These are phyloP conservation scores for Rhynchonycteris naso DNA, from an alignment of 2,797 vertebrate species.

Conservation along the genomic window DNA sequence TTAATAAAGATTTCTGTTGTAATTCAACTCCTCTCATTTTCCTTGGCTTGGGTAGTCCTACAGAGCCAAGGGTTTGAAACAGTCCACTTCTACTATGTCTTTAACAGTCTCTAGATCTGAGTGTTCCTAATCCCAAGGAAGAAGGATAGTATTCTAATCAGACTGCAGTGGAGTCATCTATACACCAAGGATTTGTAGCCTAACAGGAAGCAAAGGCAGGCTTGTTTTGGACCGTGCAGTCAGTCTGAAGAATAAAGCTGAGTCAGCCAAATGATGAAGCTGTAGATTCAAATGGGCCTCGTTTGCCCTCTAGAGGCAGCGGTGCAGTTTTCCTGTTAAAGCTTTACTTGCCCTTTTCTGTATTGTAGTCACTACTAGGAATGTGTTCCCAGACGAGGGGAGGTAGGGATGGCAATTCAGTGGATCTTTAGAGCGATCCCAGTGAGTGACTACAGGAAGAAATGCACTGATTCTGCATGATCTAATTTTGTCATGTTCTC, in stretches of 20 bases:
- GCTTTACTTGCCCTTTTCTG: background rate
- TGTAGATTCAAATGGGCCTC: background rate
- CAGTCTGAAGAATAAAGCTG: conserved; percentile 33
- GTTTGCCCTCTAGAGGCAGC: conserved; percentile 72
- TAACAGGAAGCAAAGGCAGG: background rate
- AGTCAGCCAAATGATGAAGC: conserved; percentile 17
- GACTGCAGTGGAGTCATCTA: background rate
- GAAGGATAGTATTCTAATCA: background rate
- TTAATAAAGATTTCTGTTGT: conserved; percentile 88
- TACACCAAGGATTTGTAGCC: background rate
- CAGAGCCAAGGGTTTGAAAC: conserved; percentile 69
- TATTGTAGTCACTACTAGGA: background rate
- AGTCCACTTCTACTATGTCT: background rate
- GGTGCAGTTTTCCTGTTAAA: background rate
- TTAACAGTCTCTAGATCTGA: conserved; percentile 21
- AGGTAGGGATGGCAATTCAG: background rate
- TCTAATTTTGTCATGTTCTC: background rate
- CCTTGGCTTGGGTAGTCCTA: conserved; percentile 71
- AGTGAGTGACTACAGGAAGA: background rate
- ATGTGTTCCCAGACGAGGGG: background rate
- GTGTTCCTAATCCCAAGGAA: background rate
- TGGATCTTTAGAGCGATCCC: background rate
- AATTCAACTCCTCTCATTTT: conserved; percentile 78
- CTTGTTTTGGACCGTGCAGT: background rate
- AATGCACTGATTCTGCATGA: background rate